Percentiles rank a stretch among this genome's conserved stretches.
phyloP scores from a whole-genome alignment of 2,113 vertebrate species.

The Malurus elegans region DNA sequence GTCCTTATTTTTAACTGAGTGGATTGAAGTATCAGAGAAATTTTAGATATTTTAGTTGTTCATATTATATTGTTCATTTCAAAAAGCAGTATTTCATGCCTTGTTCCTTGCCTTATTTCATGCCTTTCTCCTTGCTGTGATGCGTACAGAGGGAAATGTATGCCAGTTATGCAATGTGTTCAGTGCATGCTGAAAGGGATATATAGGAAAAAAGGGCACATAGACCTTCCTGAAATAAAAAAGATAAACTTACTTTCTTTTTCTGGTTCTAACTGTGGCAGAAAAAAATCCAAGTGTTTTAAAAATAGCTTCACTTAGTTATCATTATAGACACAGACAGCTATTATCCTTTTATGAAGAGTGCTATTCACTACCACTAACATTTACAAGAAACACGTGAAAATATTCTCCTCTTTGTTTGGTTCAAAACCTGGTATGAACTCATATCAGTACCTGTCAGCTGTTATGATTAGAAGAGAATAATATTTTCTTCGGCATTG shows the following conservation, averaged over 20 bases:
- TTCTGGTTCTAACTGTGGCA: not conserved
- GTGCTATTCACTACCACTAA: not conserved
- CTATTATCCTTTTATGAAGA: not conserved
- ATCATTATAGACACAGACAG: not conserved
- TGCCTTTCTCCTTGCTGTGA: not conserved
- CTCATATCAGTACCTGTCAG: not conserved
- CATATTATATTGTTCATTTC: not conserved
- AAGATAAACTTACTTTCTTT: not conserved
- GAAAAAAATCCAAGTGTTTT: not conserved
- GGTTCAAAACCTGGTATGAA: not conserved
- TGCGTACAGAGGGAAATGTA: not conserved
- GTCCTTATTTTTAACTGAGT: not conserved
- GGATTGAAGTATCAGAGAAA: not conserved
- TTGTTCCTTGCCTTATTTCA: not conserved
- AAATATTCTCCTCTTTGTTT: not conserved
- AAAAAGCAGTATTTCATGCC: not conserved
- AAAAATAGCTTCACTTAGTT: not conserved
- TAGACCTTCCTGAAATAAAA: not conserved
- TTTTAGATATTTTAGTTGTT: not conserved
- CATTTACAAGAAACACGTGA: not conserved
- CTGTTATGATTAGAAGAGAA: not conserved
- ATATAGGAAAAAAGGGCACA: not conserved
- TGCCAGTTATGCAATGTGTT: conserved; percentile 16
- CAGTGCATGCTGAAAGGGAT: not conserved
- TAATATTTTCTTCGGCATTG: not conserved